These are phyloP conservation scores for Coenonympha glycerion DNA, from an alignment of 2,888 invertebrate species.

Conservation along the genomic window DNA sequence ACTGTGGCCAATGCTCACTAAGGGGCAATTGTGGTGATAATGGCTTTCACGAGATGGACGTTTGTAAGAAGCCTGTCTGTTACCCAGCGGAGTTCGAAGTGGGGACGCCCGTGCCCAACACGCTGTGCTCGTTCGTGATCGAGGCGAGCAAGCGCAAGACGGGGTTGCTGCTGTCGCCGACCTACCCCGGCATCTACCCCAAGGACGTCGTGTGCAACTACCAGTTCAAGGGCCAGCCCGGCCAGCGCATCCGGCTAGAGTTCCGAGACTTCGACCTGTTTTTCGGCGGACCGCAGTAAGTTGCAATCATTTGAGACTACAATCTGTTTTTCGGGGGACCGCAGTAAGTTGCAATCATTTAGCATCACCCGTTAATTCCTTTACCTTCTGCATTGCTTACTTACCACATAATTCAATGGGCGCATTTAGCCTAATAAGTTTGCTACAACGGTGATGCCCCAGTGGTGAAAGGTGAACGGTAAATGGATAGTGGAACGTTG, in stretches of 20 bases:
- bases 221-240: constrained; percentile 91
- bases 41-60: too few species aligned
- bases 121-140: constrained; percentile 92
- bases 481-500: too few species aligned
- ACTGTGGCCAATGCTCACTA: too few species aligned
- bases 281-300: constrained; percentile 99
- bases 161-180: constrained; percentile 95
- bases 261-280: constrained; percentile 99
- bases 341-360: too few species aligned
- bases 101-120: constrained; percentile 90
- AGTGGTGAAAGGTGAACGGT: too few species aligned
- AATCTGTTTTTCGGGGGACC: constrained; percentile 98
- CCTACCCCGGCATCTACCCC: constrained; percentile 99
- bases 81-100: constrained; percentile 92
- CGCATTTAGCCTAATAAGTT: too few species aligned
- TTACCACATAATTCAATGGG: too few species aligned
- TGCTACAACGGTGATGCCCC: too few species aligned
- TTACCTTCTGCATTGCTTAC: too few species aligned
- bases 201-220: constrained; percentile 96
- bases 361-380: too few species aligned
- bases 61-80: background rate
- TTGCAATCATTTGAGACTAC: constrained; percentile 95
- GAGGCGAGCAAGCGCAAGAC: constrained; percentile 83
- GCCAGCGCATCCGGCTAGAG: constrained; percentile 94
- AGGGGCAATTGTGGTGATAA: too few species aligned